phyloP scores from a whole-genome alignment of 2,113 vertebrate genomes.

The Phrynosoma blainvillii region DNA sequence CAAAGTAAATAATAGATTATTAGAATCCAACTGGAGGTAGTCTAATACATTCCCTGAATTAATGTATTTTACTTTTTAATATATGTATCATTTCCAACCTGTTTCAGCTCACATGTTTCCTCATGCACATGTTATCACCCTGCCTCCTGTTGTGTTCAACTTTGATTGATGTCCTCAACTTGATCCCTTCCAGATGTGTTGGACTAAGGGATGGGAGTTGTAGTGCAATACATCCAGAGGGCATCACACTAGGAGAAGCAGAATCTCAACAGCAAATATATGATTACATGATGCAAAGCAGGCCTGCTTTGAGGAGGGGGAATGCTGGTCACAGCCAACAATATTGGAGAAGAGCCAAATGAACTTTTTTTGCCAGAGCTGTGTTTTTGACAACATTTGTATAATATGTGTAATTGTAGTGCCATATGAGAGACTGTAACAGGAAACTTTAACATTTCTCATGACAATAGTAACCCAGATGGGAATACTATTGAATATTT shows the following conservation, averaged over 20 bases:
- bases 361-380: background rate
- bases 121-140: background rate
- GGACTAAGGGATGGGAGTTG: too few relatives aligned
- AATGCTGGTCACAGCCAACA: background rate
- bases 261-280: background rate
- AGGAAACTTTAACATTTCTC: slow-evolving; percentile 74
- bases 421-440: slow-evolving; percentile 53
- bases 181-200: too few relatives aligned
- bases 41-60: background rate
- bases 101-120: background rate
- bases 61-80: background rate
- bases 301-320: background rate
- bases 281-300: background rate
- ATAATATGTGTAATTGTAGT: background rate
- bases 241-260: background rate
- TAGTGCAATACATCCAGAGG: too few relatives aligned
- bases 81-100: background rate
- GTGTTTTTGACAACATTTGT: background rate
- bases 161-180: background rate
- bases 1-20: background rate
- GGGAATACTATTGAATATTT: slow-evolving; percentile 79
- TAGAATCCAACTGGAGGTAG: background rate
- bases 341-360: background rate
- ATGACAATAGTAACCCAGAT: slow-evolving; percentile 70
- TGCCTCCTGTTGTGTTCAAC: background rate